Evolutionary conservation across 2,797 vertebrate genomes (phyloP), one percentile per base, ranked within the genome.

Genomic region (Urosaurus nigricauda): DNA sequence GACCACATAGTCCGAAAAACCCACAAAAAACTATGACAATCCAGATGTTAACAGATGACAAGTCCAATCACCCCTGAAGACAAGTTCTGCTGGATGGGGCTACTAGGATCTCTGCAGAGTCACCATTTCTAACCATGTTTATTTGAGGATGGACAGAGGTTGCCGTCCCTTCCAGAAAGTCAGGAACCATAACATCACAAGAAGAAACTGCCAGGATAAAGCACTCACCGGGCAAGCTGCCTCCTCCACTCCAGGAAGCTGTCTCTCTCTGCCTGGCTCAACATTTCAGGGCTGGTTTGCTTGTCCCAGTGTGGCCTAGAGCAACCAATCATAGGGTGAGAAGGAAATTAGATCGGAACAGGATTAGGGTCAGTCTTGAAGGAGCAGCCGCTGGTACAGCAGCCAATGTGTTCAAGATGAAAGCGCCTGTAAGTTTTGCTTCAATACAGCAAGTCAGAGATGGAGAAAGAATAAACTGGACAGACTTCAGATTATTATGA

Each of bases 241-340:
- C 99, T 96, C 87, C 99, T 98, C 99, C 99, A 99, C 87, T 97
- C 94, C 0, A 99, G 97, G 94, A 99, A 99, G 92, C 94, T 98
- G 74, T 99, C 98, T 89, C 97, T 98, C 96, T 99, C 99, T 2
- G 98, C 95, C 89, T 97, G 98, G 86, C 98, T 97, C 90, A 99
- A 97, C 35, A 94, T 96, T 17, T 98, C 98, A 0, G 98, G 88
- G 35, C 98, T 99, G 74, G 98, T 99, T 88, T 94, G 96, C 93
- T 97, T 97, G 93, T 99, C 97, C 99, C 99, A 99, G 0, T 75
- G 83, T 0, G 99, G 99, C 63, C 99, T 99, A 80, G 5, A 83
- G 94, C 16, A 73, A 75, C 65, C 53, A 70, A 11, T 4, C 68
- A 85, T 14, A 81, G 74, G 53, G 68, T 7, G 8, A 21, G n/a